A percentile compares a stretch with the other conserved stretches of the same genome.
Evolutionary conservation across 2,888 invertebrate genomes (phyloP).

Genomic region (Galeruca laticollis): DNA sequence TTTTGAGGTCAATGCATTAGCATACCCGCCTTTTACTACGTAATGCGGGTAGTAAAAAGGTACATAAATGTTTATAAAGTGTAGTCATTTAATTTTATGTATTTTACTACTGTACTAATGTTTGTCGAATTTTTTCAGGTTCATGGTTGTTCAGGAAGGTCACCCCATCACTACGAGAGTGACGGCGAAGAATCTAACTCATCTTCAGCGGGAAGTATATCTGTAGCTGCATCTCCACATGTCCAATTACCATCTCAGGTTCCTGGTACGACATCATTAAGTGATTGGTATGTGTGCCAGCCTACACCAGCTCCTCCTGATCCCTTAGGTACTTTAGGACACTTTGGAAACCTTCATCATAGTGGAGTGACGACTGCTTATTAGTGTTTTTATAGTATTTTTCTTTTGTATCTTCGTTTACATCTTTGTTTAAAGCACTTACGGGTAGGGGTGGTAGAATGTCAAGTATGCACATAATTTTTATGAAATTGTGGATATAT

Average conservation of each 20-base stretch:
- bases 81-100: neutral
- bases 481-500: too few relatives aligned
- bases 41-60: too few relatives aligned
- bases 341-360: constrained; percentile 72
- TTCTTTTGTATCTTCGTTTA: constrained; percentile 2
- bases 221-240: constrained; percentile 74
- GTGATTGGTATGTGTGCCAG: constrained; percentile 87
- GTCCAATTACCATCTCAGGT: constrained; percentile 56
- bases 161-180: constrained; percentile 82
- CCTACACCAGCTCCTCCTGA: constrained; percentile 78
- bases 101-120: neutral
- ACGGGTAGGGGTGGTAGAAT: neutral
- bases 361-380: constrained; percentile 81
- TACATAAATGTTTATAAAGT: too few relatives aligned
- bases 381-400: constrained; percentile 67
- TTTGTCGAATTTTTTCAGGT: constrained; percentile 6
- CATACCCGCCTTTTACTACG: too few relatives aligned
- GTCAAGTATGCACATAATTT: neutral
- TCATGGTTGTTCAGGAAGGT: constrained; percentile 64
- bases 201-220: constrained; percentile 79
- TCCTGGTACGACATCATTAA: constrained; percentile 73
- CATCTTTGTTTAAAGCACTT: neutral
- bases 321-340: constrained; percentile 69
- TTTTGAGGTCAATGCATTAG: too few relatives aligned
- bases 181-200: constrained; percentile 90